These are phyloP conservation scores for Anoplopoma fimbria DNA, from an alignment of 2,113 vertebrate species.

Conservation along the genomic window DNA sequence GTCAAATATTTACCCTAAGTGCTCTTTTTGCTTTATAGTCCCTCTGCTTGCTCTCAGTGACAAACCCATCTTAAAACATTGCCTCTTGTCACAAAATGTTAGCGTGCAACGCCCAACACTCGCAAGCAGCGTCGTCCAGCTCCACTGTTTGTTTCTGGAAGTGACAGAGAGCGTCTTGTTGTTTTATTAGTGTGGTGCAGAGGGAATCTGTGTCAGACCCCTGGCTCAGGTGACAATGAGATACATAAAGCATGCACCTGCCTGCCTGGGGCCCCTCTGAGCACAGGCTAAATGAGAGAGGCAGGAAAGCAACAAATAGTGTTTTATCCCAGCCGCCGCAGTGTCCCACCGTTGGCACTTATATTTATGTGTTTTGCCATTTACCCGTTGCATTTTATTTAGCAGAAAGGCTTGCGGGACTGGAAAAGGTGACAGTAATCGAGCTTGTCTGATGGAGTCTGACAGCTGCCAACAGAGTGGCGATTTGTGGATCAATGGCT, in stretches of 20 bases:
- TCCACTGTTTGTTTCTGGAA: constrained; percentile 24
- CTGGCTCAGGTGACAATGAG: constrained; percentile 60
- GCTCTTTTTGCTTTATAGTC: constrained; percentile 6
- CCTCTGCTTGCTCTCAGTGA: constrained; percentile 20
- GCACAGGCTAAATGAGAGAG: constrained; percentile 29
- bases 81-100: constrained; percentile 64
- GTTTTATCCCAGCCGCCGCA: constrained; percentile 37
- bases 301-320: constrained; percentile 36
- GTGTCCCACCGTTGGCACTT: not conserved
- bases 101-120: constrained; percentile 6
- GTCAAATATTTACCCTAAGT: constrained; percentile 27
- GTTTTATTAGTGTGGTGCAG: constrained; percentile 62
- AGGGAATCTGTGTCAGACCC: constrained; percentile 50
- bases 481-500: constrained; percentile 17
- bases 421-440: constrained; percentile 37
- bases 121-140: constrained; percentile 20
- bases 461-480: constrained; percentile 37
- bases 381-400: constrained; percentile 66
- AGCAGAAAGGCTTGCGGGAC: constrained; percentile 23
- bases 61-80: constrained; percentile 50
- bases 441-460: constrained; percentile 29
- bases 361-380: constrained; percentile 41
- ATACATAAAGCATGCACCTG: constrained; percentile 53
- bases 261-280: constrained; percentile 6
- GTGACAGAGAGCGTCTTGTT: constrained; percentile 58